Evolutionary conservation across 2,113 vertebrate species (phyloP), one percentile per base, ranked within the genome.

Genomic region (Chloebia gouldiae): DNA sequence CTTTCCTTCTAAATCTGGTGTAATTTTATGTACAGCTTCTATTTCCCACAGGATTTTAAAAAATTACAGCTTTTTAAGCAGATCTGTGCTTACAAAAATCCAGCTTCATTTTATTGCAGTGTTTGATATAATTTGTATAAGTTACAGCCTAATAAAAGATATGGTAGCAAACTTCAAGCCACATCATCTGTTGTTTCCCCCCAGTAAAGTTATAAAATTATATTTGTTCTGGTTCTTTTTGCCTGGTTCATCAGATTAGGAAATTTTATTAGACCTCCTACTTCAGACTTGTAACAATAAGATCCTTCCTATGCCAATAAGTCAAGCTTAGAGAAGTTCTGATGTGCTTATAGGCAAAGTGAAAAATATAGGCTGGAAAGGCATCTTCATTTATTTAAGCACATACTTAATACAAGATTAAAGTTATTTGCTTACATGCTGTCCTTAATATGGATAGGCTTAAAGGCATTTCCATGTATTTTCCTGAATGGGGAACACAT

Each of bases 401-500:
- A 93, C 79, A 92, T 96, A 37, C 87, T 95, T 95, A 95, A 64
- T 86, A 92, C 68, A 83, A 95, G 96, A 95, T 96, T 96, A 86
- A 90, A 96, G 93, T 91, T 96, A 96, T 94, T 95, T 95, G 79
- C 92, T 96, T 96, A 93, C 80, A 92, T 88, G 60, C 85, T 86
- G 68, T 73, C 93, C 90, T 92, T 88, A 94, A 83, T 93, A 94
- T 80, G 92, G 82, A 93, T 95, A 68, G 51, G 80, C 88, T 96
- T 96, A 94, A 78, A 93, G 82, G 85, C 80, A 95, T 96, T 96
- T 81, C 92, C 85, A 90, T 86, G 60, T 47, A 83, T 95, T 93
- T 97, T 90, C 71, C 81, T 95, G 75, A 92, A 95, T 77, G 71
- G 75, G 42, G 68, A 94, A 66, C 31, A 66, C 19, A 60, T 80